Conservation (phyloP, 2,797 vertebrate genomes). For the Cirrhinus mrigala region DNA sequence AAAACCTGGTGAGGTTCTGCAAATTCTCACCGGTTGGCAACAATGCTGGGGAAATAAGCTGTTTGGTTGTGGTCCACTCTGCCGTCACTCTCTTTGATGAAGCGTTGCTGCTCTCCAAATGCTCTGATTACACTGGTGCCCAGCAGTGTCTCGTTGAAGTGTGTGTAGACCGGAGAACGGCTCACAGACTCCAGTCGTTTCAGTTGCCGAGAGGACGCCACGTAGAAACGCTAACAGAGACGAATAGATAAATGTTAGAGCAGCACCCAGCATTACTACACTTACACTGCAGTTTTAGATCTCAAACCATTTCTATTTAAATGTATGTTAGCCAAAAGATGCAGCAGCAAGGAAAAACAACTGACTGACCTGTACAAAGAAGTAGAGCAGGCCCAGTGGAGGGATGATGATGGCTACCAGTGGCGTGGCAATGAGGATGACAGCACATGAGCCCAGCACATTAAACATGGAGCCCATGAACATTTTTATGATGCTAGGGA, state of each 20-base stretch:
- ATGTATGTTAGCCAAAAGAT: not conserved
- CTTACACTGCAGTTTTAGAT: not conserved
- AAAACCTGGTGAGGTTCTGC: not conserved
- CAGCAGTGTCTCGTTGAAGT: slow-evolving; percentile 93
- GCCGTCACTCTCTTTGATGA: slow-evolving; percentile 87
- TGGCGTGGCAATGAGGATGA: slow-evolving; percentile 91
- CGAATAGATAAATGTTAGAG: not conserved
- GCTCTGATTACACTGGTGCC: slow-evolving; percentile 93
- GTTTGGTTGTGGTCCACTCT: slow-evolving; percentile 95
- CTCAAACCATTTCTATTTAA: not conserved
- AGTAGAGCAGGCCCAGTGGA: slow-evolving; percentile 89
- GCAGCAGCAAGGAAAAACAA: not conserved
- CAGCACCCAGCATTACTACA: not conserved
- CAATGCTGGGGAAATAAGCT: slow-evolving; percentile 93
- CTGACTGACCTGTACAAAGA: slow-evolving; percentile 89
- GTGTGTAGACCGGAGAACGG: slow-evolving; percentile 93
- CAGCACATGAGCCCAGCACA: slow-evolving; percentile 83
- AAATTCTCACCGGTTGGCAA: slow-evolving; percentile 88
- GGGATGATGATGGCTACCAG: slow-evolving; percentile 87
- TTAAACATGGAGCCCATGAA: slow-evolving; percentile 94
- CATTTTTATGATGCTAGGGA: slow-evolving; percentile 95
- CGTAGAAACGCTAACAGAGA: slow-evolving; percentile 88
- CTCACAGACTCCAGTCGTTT: slow-evolving; percentile 94
- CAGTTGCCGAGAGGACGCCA: slow-evolving; percentile 93
- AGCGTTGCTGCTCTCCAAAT: slow-evolving; percentile 89